Base-by-base conservation (phyloP, 92 coral and sea anemone genomes). In the Siderastrea siderea region DNA sequence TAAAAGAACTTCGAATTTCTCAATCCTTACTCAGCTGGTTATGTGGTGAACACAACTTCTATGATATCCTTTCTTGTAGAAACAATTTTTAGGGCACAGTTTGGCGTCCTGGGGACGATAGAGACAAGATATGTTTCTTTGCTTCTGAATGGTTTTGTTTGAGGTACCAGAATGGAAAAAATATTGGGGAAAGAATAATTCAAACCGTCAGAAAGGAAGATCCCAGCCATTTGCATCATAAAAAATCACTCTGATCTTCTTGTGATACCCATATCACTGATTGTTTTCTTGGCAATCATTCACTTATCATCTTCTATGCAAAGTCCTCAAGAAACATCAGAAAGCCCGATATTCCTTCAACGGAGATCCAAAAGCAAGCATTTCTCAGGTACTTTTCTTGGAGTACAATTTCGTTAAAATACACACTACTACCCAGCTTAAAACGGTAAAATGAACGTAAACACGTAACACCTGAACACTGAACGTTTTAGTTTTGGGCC, bases 41-140 rank as follows among this genome's bases (percentile, higher is more conserved):
- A 49, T 82, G 78, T 54, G 86, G 86, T 1, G 78, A 58, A 16
- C 65, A 68, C 67, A 69, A 82, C 68, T 71, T 73, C 38, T 82
- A 69, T 82, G 52, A 61, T 81, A 81, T 81, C 74, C 86, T 81
- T 64, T 68, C 38, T 19, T 26, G 50, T 46, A 17, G 10, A 5
- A 64, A 64, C n/a, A 64, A 68, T 38, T 68, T 11, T 43, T n/a
- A 5, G 6, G 6, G 10, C 2, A n/a, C 44, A 3, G 7, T 8
- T 19, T 64, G 6, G 55, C 55, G 0, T 26, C 38, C 0, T 26
- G 6, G 8, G 8, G 55, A 52, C 0, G 6, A 16, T 5, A n/a
- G 5, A 2, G 10, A 6, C 38, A 26, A 26, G 38, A 26, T 4
- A 6, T 64, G 17, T n/a, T 8, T 64, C 45, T 26, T 64, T 26